phyloP scores from a whole-genome alignment of 2,888 invertebrate species.

The Perdita meconis region DNA sequence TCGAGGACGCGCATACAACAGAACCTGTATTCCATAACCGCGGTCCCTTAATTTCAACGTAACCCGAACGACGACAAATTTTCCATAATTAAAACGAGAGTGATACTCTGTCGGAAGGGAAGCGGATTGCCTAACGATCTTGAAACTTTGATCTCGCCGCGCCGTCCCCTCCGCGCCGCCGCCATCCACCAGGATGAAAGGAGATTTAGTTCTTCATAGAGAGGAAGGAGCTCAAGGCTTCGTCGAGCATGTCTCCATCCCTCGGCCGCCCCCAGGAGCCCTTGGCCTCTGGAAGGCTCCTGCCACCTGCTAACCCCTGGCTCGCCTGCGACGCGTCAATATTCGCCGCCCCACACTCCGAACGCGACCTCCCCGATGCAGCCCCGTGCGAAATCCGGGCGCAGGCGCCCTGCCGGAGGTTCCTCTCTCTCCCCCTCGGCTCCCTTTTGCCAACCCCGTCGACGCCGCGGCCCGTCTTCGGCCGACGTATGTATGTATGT shows the following conservation, averaged over 20 bases:
- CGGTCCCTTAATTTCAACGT: background rate
- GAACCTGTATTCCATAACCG: too few species aligned
- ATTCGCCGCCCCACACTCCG: constrained; percentile 71
- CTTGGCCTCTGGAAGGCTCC: constrained; percentile 74
- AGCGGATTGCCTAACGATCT: constrained; percentile 39
- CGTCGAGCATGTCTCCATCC: constrained; percentile 45
- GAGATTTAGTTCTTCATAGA: constrained; percentile 35
- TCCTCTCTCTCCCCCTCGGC: background rate
- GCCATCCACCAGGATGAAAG: constrained; percentile 13
- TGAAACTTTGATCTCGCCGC: constrained; percentile 48
- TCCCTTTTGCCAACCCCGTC: too few species aligned
- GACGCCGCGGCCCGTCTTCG: background rate
- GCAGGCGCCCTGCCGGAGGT: constrained; percentile 64
- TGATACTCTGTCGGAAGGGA: background rate
- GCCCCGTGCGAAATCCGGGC: constrained; percentile 36
- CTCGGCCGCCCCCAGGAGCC: constrained; percentile 64
- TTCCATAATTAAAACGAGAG: constrained; percentile 35
- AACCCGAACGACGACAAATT: background rate
- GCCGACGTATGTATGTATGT: too few species aligned
- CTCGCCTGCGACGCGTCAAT: constrained; percentile 80
- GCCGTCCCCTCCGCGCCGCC: background rate
- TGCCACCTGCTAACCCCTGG: constrained; percentile 79
- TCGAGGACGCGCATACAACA: too few species aligned
- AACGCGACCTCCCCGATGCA: constrained; percentile 56
- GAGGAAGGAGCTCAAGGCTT: constrained; percentile 37